Conservation (phyloP, 2,113 vertebrate genomes). For the Pantherophis guttatus region DNA sequence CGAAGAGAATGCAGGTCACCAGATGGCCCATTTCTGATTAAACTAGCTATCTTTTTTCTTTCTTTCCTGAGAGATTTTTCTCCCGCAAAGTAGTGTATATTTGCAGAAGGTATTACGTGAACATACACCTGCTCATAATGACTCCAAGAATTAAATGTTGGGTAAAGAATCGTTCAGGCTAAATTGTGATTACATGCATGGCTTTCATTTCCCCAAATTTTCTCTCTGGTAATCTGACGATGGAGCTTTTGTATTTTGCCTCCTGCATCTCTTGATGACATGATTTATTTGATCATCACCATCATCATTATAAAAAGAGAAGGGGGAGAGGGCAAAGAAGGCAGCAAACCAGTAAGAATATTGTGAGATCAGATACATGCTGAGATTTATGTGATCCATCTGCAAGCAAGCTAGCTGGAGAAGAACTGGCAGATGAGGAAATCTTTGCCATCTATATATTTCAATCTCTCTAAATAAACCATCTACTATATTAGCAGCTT, state of each 20-base stretch:
- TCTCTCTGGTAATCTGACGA: conserved; percentile 27
- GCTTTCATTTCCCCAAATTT: conserved; percentile 36
- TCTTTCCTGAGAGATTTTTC: conserved; percentile 4
- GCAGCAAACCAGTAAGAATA: conserved; percentile 23
- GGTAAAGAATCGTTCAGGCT: neutral
- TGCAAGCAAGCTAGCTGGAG: conserved; percentile 45
- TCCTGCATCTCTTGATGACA: conserved; percentile 45
- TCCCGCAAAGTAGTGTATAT: conserved; percentile 26
- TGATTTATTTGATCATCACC: conserved; percentile 18
- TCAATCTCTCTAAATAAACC: conserved; percentile 9
- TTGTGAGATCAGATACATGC: conserved; percentile 28
- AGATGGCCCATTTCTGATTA: neutral
- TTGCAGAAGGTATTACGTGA: neutral
- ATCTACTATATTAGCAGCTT: conserved; percentile 45
- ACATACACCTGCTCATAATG: neutral
- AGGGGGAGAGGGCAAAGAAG: neutral
- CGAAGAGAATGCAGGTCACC: neutral
- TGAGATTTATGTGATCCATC: conserved; percentile 31
- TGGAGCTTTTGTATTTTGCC: conserved; percentile 36
- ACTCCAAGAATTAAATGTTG: conserved; percentile 23
- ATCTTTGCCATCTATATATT: neutral
- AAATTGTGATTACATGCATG: neutral
- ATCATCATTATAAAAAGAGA: neutral
- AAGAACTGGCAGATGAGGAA: neutral
- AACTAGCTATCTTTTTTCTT: neutral